Base-by-base conservation (phyloP, 2,888 invertebrate species). In the Entomobrya proxima region DNA sequence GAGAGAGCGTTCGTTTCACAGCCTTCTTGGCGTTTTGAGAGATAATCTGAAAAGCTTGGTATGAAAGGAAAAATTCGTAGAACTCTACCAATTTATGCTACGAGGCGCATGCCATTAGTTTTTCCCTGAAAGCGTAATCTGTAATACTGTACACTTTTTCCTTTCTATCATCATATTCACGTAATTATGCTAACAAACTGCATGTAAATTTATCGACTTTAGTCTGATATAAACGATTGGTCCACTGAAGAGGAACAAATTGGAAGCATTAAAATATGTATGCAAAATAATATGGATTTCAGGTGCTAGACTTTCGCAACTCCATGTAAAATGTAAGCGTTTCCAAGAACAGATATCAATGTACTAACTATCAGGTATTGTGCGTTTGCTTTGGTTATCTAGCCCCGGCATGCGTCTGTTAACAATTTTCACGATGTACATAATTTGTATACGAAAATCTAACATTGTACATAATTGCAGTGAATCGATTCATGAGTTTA, bases 221-320 rank as follows among this genome's bases (percentile, higher is more conserved):
- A n/a, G 7, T 13, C 21, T 13, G 9, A 30, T 2, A 32, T 32
- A 4, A 1, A 18, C 15, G 4, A 44, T 27, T 69, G 44, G 24
- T n/a, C 15, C 35, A 61, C 61, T 72, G 47, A 72, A 72, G 72
- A 18, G 50, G 72, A 72, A 50, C 72, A 72, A 72, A 72, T 72
- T 27, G 50, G 27, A 72, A 30, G 2, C n/a, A 30, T 32, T 32
- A 2, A 72, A 9, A 15, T 35, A 35, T 61, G 11, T 44, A 40
- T 0, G 40, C 21, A 40, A 32, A 27, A 11, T 44, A 44, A 69
- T 44, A 1, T 3, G 1, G n/a, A 6, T 61, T 3, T 11, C 9
- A 0, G 15, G 32, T 32, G 32, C n/a, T n/a, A n/a, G n/a, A n/a
- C n/a, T n/a, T n/a, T n/a, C n/a, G 32, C 61, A 35, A 18, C 35